Conservation (phyloP, 2,888 invertebrate species). For the Ceratothoa steindachneri region DNA sequence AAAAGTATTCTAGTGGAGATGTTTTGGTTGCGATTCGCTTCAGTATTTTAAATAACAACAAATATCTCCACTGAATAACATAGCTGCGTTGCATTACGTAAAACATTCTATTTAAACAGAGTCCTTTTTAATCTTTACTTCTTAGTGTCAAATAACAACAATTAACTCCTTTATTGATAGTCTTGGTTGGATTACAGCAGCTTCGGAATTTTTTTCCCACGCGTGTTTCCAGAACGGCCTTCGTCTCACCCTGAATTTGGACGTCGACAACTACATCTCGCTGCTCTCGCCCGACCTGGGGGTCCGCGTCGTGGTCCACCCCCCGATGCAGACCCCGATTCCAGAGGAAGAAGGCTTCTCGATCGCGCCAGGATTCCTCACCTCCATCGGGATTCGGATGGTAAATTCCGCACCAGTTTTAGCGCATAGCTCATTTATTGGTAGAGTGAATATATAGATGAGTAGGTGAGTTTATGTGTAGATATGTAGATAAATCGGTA, state of each 20-base stretch:
- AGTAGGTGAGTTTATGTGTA: not conserved
- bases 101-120: too few species aligned
- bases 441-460: not conserved
- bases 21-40: too few species aligned
- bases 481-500: not conserved
- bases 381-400: slow-evolving; percentile 28
- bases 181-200: too few species aligned
- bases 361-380: slow-evolving; percentile 31
- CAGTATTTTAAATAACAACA: too few species aligned
- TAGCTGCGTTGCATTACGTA: too few species aligned
- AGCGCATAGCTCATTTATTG: not conserved
- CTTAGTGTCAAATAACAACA: too few species aligned
- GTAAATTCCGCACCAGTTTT: slow-evolving; percentile 4
- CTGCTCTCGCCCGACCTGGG: slow-evolving; percentile 41
- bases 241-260: slow-evolving; percentile 33
- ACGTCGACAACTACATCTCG: slow-evolving; percentile 27
- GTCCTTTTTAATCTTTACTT: too few species aligned
- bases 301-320: slow-evolving; percentile 38
- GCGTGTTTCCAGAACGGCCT: slow-evolving; percentile 35
- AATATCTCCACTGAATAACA: too few species aligned
- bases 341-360: slow-evolving; percentile 45
- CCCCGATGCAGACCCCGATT: slow-evolving; percentile 30
- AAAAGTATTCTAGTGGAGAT: too few species aligned
- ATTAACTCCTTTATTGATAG: too few species aligned
- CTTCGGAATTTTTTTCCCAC: too few species aligned